These are phyloP conservation scores for Drosophila peninsularis DNA, from an alignment of 2,888 invertebrate species.

Conservation along the genomic window DNA sequence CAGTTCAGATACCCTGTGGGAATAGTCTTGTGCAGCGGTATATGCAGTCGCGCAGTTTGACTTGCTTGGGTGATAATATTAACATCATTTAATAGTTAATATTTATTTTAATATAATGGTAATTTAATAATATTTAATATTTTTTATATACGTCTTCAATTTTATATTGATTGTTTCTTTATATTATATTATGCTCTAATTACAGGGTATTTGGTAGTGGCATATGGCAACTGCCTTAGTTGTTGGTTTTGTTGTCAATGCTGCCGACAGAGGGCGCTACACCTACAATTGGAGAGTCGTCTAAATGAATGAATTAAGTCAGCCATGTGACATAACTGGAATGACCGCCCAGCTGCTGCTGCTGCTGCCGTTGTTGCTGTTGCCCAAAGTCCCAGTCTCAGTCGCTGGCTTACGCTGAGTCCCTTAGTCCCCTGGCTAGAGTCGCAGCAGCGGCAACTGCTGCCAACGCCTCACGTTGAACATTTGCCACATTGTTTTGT, in stretches of 20 bases:
- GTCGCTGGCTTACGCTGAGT: constrained; percentile 10
- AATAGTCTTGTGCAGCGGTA: not conserved
- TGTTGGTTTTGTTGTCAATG: constrained; percentile 31
- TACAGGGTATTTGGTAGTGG: not conserved
- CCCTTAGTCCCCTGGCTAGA: constrained; percentile 13
- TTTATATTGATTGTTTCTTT: not conserved
- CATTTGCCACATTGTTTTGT: constrained; percentile 75
- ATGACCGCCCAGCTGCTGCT: constrained; percentile 48
- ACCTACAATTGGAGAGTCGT: constrained; percentile 74
- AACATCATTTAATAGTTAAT: too few relatives aligned
- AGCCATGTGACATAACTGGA: constrained; percentile 78
- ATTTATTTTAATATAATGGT: too few relatives aligned
- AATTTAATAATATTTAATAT: not conserved
- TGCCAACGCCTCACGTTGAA: constrained; percentile 56
- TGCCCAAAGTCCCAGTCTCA: constrained; percentile 26
- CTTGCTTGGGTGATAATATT: too few relatives aligned
- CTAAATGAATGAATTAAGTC: constrained; percentile 79
- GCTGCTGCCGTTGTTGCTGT: constrained; percentile 6
- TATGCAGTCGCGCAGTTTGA: too few relatives aligned
- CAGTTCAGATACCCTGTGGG: constrained; percentile 16
- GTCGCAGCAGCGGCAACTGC: constrained; percentile 5
- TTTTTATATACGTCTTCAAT: not conserved
- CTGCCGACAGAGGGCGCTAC: constrained; percentile 67
- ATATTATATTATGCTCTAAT: not conserved
- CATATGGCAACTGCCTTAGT: not conserved